Evolutionary conservation across 2,113 vertebrate species (phyloP), one percentile per base, ranked within the genome.

Genomic region (Ctenomys sociabilis): DNA sequence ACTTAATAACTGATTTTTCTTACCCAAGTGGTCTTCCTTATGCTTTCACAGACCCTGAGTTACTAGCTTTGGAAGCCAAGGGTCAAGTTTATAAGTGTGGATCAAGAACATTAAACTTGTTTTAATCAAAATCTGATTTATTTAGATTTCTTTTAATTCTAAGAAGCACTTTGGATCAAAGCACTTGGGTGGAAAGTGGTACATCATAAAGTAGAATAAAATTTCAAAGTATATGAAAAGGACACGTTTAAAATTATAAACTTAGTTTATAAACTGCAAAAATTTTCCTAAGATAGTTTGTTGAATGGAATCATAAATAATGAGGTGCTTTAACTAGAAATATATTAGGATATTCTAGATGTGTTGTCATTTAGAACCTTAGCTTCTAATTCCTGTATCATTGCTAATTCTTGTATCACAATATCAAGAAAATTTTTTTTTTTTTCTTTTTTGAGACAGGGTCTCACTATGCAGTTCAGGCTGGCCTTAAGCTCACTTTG

Each of bases 171-270:
- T 91, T 78, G 21, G 24, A 84, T 63, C n/a, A 63, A 78, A 88
- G 24, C 24, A 82, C 5, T 88, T 92, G 70, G 21, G 21, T 80
- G 80, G 37, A 80, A 54, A 32, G 5, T 73, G 32, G 70, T 32
- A 26, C 73, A 85, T 86, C 83, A 81, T 92, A 73, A 73, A 95
- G 57, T 45, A 82, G 3, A 19, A 12, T 89, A 80, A 75, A 96
- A 82, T 24, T 57, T 37, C 21, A 59, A 16, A 10, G 1, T 85
- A 24, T 59, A 68, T 75, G 40, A 66, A 93, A 52, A 40, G 28
- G 35, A 7, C 21, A 30, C 85, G 73, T 80, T 68, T 59, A 40
- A 80, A 91, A 83, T 35, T 80, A 52, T 21, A 80, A 86, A 68
- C 85, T 14, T 61, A 80, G 66, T 66, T 68, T 88, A 26, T 80